phyloP scores from a whole-genome alignment of 2,113 vertebrate species.

The Osmerus mordax region DNA sequence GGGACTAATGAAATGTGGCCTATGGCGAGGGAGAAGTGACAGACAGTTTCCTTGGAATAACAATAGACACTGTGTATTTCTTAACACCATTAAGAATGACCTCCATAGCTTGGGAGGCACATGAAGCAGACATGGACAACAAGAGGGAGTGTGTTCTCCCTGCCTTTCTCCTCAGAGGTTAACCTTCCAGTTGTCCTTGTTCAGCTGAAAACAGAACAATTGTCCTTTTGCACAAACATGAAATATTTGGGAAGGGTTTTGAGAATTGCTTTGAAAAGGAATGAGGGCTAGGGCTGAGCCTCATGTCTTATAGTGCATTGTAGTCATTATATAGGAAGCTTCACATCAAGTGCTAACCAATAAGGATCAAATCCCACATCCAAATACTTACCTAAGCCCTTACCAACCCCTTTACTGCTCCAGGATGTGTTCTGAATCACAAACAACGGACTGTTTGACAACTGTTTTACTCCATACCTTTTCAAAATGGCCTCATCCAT shows the following conservation, averaged over 20 bases:
- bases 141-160: neutral
- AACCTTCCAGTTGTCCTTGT: conserved; percentile 3
- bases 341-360: neutral
- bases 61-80: conserved; percentile 40
- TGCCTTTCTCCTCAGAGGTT: neutral
- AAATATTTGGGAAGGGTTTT: neutral
- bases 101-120: conserved; percentile 25
- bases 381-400: too few species aligned
- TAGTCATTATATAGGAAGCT: neutral
- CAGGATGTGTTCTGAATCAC: too few species aligned
- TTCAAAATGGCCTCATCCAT: too few species aligned
- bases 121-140: neutral
- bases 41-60: conserved; percentile 44
- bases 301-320: neutral
- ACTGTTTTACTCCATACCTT: too few species aligned
- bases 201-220: neutral
- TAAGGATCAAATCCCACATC: neutral
- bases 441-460: too few species aligned
- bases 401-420: too few species aligned
- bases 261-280: conserved; percentile 14
- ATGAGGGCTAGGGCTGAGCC: conserved; percentile 10
- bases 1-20: conserved; percentile 55
- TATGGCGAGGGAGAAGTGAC: conserved; percentile 19
- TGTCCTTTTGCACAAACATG: conserved; percentile 13
- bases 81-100: conserved; percentile 43